These are phyloP conservation scores for Cryptocheilus praepositus DNA, from an alignment of 2,888 invertebrate species.

Conservation along the genomic window DNA sequence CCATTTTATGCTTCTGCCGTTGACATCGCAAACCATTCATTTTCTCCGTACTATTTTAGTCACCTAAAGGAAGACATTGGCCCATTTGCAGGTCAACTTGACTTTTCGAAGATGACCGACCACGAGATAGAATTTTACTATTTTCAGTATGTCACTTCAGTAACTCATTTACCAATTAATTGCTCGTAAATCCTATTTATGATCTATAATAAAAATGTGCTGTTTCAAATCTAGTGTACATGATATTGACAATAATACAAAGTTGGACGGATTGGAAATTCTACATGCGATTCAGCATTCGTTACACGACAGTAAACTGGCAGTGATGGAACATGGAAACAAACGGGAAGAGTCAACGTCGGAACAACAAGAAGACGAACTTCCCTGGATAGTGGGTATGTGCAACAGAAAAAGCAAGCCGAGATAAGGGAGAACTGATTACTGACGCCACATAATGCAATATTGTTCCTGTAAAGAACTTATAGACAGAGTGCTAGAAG, in stretches of 20 bases:
- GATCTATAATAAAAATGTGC: not conserved
- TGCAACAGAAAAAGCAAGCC: not conserved
- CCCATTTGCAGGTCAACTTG: constrained; percentile 79
- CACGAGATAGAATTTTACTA: constrained; percentile 92
- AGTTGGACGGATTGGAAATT: constrained; percentile 92
- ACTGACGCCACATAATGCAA: not conserved
- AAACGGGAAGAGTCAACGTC: constrained; percentile 42
- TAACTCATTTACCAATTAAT: not conserved
- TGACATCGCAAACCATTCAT: too few relatives aligned
- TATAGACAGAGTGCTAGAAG: constrained; percentile 88
- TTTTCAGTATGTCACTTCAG: constrained; percentile 78
- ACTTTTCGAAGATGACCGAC: constrained; percentile 84
- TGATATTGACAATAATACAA: constrained; percentile 92
- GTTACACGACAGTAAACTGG: constrained; percentile 76
- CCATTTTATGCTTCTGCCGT: too few relatives aligned
- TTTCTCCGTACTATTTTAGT: constrained; percentile 73
- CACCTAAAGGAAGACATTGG: constrained; percentile 88
- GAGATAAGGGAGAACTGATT: not conserved
- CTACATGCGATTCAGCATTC: constrained; percentile 88
- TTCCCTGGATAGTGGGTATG: constrained; percentile 63
- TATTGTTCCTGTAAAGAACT: constrained; percentile 78
- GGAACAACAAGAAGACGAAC: constrained; percentile 38
- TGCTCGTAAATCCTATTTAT: not conserved
- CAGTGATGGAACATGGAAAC: constrained; percentile 54
- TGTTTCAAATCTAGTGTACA: constrained; percentile 78